Evolutionary conservation across 2,888 invertebrate species (phyloP).

Genomic region (Parnassius glacialis): DNA sequence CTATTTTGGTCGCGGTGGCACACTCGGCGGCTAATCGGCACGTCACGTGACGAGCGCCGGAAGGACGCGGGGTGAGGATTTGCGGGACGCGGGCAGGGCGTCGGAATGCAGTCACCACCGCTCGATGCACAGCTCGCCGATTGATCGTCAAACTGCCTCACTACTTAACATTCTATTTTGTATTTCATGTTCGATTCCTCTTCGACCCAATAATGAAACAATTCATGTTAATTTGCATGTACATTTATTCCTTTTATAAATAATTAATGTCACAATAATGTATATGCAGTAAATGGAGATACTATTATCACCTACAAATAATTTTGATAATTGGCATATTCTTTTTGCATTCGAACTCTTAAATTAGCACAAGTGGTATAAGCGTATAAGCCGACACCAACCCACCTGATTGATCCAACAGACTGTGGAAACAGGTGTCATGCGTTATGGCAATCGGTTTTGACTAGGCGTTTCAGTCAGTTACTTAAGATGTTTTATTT

Average conservation of each 20-base stretch:
- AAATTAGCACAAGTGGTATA: too few species aligned
- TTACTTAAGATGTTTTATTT: slow-evolving; percentile 32
- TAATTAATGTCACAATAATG: too few species aligned
- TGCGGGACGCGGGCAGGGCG: slow-evolving; percentile 48
- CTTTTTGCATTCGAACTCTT: too few species aligned
- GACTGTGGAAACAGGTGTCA: slow-evolving; percentile 8
- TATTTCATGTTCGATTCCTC: slow-evolving; percentile 12
- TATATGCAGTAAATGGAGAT: too few species aligned
- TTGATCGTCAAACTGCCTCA: slow-evolving; percentile 60
- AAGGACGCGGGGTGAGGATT: slow-evolving; percentile 71
- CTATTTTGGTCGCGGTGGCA: slow-evolving; percentile 78
- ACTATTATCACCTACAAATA: too few species aligned
- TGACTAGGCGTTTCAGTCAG: slow-evolving; percentile 6
- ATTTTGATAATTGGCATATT: too few species aligned
- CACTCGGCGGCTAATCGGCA: slow-evolving; percentile 76
- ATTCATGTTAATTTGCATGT: slow-evolving; percentile 3
- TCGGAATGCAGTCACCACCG: slow-evolving; percentile 78
- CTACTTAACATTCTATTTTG: slow-evolving; percentile 27
- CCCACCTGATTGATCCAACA: background rate
- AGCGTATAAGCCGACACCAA: too few species aligned
- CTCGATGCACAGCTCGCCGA: slow-evolving; percentile 65
- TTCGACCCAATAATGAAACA: slow-evolving; percentile 15
- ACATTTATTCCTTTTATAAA: background rate
- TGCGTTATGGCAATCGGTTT: slow-evolving; percentile 12
- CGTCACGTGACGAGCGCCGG: slow-evolving; percentile 78